Evolutionary conservation across 92 coral and sea anemone genomes (phyloP), one percentile per base, ranked within the genome.

Genomic region (Palythoa caribaeorum): DNA sequence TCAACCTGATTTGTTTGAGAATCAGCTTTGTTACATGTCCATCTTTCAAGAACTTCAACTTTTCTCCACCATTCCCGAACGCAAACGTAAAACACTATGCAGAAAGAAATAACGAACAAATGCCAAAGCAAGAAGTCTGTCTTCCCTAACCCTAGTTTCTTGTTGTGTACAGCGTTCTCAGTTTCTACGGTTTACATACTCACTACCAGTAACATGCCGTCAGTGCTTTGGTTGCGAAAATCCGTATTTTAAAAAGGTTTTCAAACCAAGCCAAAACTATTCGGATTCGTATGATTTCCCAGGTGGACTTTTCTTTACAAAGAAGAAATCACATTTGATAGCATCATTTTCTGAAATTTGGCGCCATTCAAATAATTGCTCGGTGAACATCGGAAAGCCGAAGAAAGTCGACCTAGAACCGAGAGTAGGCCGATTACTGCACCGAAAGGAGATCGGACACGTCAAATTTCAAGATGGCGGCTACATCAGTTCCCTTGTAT

Each of bases 401-500:
- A 65, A 65, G 55, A 36, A 39, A 81, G 21, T 57, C 76, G 86
- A 81, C 28, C 7, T 6, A 9, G 37, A 10, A 9, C 66, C 83
- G 80, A 76, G 7, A 50, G 16, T 2, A 70, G 39, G 40, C 74
- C 74, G 74, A 70, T 37, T 44, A 12, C 11, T 6, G 6, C 48
- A 8, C 65, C 80, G 83, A 77, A 62, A 53, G 11, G 76, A 54
- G 66, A 54, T 76, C 68, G 86, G 78, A 68, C 84, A 87, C 71
- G 81, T 76, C 74, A 38, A 88, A 72, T 85, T 73, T 76, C 94
- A 96, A 93, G 83, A 96, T 95, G 98, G 98, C 98, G 84, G 96
- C 98, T 73, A 94, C 98, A 83, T 97, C 99, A 47, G 97, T 97
- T 69, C 98, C 99, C 87, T 91, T 97, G 54, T 95, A 94, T 91